Evolutionary conservation across 2,797 vertebrate species (phyloP).

Genomic region (Cichlasoma orientale): DNA sequence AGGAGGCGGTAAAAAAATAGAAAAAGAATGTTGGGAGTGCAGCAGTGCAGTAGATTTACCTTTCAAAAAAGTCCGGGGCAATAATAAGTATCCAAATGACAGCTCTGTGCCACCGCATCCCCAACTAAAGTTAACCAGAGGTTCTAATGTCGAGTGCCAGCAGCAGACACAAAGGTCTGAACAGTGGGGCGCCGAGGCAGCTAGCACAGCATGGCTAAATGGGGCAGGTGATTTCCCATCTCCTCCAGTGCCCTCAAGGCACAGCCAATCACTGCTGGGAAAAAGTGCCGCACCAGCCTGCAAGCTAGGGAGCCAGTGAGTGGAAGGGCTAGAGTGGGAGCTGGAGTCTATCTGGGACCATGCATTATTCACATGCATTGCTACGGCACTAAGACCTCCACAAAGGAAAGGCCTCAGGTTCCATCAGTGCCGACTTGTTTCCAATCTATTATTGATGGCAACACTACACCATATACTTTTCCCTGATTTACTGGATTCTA

Average conservation of each 20-base stretch:
- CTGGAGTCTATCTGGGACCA: constrained; percentile 74
- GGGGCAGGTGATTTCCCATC: constrained; percentile 83
- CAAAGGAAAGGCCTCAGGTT: constrained; percentile 78
- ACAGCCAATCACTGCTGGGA: constrained; percentile 77
- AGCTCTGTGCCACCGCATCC: constrained; percentile 65
- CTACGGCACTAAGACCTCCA: constrained; percentile 79
- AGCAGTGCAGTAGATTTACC: constrained; percentile 73
- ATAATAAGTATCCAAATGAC: constrained; percentile 77
- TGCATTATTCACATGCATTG: constrained; percentile 82
- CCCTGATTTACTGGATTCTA: constrained; percentile 83
- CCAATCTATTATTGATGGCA: constrained; percentile 85
- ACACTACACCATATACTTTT: constrained; percentile 81
- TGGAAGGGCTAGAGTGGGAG: constrained; percentile 64
- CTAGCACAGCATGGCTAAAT: constrained; percentile 81
- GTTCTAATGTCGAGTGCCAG: constrained; percentile 74
- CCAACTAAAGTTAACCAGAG: constrained; percentile 74
- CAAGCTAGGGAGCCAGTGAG: constrained; percentile 63
- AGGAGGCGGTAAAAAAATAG: constrained; percentile 17
- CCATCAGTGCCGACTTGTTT: constrained; percentile 81
- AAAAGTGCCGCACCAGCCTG: constrained; percentile 69
- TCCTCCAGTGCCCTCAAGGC: constrained; percentile 77
- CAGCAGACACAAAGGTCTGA: constrained; percentile 75
- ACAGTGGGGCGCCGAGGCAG: constrained; percentile 70
- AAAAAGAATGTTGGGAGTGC: constrained; percentile 59
- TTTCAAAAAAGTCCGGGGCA: constrained; percentile 68